Conservation (phyloP, 2,113 vertebrate genomes). For the Aegypius monachus region DNA sequence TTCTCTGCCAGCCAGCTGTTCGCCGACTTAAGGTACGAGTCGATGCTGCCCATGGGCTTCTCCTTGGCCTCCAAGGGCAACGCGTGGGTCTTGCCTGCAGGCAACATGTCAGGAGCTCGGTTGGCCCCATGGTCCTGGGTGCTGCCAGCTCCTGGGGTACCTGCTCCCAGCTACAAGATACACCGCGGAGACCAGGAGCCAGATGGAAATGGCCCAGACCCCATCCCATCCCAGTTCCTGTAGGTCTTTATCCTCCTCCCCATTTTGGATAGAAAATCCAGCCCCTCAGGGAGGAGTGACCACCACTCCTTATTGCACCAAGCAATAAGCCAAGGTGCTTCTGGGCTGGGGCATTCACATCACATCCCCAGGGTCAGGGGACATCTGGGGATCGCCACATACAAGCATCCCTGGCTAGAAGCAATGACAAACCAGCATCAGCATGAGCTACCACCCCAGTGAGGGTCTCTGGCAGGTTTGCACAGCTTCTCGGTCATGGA, state of each 20-base stretch:
- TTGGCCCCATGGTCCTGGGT: accelerated
- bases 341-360: not conserved
- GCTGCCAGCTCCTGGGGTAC: not conserved
- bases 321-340: not conserved
- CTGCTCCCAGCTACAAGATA: not conserved
- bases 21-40: conserved; percentile 86
- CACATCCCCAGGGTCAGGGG: not conserved
- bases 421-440: not conserved
- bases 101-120: not conserved
- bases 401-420: not conserved
- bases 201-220: too few species aligned
- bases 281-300: accelerated
- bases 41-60: conserved; percentile 76
- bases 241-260: not conserved
- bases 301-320: not conserved
- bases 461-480: not conserved
- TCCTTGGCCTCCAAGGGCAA: conserved; percentile 83
- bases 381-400: accelerated
- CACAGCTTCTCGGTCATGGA: accelerated
- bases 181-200: not conserved
- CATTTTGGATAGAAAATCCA: not conserved
- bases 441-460: not conserved
- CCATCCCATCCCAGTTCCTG: not conserved
- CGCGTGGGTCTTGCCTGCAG: conserved; percentile 77
- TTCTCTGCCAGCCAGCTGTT: conserved; percentile 93